Evolutionary conservation across 2,113 vertebrate genomes (phyloP).

Genomic region (Dolichotis patagonum): DNA sequence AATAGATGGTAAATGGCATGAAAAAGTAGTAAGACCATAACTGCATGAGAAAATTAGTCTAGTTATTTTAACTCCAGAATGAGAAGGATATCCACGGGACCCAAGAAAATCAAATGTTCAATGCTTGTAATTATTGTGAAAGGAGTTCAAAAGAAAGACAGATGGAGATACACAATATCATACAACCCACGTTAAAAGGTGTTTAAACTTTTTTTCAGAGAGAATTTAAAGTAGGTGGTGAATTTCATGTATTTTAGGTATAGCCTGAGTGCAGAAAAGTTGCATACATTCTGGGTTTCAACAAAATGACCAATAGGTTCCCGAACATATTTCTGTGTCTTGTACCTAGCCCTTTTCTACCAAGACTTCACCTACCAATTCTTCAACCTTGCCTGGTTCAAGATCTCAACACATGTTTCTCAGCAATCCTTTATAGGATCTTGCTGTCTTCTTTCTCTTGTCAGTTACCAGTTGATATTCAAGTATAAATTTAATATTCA

Average conservation of each 20-base stretch:
- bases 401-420: not conserved
- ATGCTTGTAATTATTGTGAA: conserved; percentile 17
- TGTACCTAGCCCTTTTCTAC: not conserved
- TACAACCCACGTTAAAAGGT: not conserved
- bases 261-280: not conserved
- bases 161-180: not conserved
- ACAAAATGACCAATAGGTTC: not conserved
- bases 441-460: not conserved
- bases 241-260: not conserved
- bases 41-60: not conserved
- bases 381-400: not conserved
- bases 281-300: not conserved
- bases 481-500: not conserved
- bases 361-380: not conserved
- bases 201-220: not conserved
- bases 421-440: not conserved
- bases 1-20: not conserved
- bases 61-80: not conserved
- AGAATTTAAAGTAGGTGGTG: not conserved
- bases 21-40: not conserved
- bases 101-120: not conserved
- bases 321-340: not conserved
- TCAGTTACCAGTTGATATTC: not conserved
- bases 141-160: not conserved
- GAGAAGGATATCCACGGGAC: not conserved